Percentiles rank a stretch among this genome's conserved stretches.
These are phyloP conservation scores for Oncorhynchus nerka DNA, from an alignment of 2,113 vertebrate species.

Conservation along the genomic window DNA sequence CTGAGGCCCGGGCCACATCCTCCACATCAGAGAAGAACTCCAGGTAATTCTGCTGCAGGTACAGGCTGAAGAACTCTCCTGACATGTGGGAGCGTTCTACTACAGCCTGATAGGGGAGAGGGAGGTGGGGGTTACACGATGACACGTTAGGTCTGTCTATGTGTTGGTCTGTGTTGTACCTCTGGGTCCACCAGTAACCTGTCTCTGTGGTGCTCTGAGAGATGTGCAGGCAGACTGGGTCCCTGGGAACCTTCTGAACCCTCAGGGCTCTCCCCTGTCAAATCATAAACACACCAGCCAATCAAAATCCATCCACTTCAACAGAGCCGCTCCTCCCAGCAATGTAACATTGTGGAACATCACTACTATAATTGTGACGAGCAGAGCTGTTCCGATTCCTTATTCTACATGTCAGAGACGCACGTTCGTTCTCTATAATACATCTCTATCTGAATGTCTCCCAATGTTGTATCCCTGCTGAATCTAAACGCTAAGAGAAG, in stretches of 20 bases:
- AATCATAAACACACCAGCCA: constrained; percentile 19
- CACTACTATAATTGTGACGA: no score
- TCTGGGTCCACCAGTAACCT: constrained; percentile 65
- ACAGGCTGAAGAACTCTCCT: constrained; percentile 89
- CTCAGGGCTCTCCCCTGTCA: constrained; percentile 57
- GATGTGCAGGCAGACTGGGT: constrained; percentile 59
- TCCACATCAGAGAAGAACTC: constrained; percentile 89
- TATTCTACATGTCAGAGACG: no score
- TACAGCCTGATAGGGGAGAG: constrained; percentile 70
- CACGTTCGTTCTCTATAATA: no score
- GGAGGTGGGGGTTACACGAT: not conserved
- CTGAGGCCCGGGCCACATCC: constrained; percentile 85
- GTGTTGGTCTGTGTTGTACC: constrained; percentile 48
- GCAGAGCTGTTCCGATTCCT: no score
- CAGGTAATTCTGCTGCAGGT: constrained; percentile 95
- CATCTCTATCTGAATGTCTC: no score
- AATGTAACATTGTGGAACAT: not conserved
- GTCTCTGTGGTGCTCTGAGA: constrained; percentile 66
- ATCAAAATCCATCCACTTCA: not conserved
- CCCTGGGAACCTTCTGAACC: constrained; percentile 13
- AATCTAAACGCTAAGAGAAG: no score
- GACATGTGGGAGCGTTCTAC: constrained; percentile 91
- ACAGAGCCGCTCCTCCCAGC: not conserved
- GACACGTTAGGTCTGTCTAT: not conserved
- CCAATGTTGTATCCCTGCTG: no score